Evolutionary conservation across 1,140 invertebrate genomes (phyloP).

Genomic region (Calliphora vicina): DNA sequence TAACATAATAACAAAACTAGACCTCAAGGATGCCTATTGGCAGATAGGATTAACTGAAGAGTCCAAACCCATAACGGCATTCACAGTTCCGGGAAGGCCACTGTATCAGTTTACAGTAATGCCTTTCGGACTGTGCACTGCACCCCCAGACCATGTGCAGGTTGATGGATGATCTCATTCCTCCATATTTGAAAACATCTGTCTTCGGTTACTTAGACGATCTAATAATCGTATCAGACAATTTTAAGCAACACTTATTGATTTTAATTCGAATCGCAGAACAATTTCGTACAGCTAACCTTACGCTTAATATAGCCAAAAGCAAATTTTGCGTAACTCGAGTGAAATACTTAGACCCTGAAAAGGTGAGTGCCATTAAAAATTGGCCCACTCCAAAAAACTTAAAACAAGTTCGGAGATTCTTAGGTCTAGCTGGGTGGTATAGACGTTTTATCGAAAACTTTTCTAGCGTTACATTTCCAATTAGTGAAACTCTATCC

Average conservation of each 20-base stretch:
- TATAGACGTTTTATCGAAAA: not conserved
- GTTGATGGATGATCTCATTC: constrained; percentile 41
- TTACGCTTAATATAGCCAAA: not conserved
- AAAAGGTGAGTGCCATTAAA: not conserved
- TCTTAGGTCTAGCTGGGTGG: not conserved
- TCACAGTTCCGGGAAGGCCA: not conserved
- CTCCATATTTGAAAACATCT: constrained; percentile 2
- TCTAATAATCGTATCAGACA: not conserved
- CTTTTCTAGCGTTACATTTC: not conserved
- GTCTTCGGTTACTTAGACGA: constrained; percentile 49
- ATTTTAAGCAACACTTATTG: not conserved
- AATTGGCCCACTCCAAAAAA: not conserved
- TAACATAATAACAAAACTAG: too few species aligned
- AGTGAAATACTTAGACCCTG: not conserved
- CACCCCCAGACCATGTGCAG: constrained; percentile 41
- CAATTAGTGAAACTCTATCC: not conserved
- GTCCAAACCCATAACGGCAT: not conserved
- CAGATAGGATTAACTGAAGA: not conserved
- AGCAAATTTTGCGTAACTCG: not conserved
- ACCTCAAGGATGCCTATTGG: not conserved
- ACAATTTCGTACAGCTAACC: not conserved
- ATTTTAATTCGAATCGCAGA: not conserved
- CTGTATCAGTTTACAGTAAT: not conserved
- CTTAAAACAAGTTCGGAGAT: not conserved
- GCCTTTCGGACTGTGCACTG: constrained; percentile 50